Evolutionary conservation across 2,888 invertebrate species (phyloP).

Genomic region (Megamerina dolium): DNA sequence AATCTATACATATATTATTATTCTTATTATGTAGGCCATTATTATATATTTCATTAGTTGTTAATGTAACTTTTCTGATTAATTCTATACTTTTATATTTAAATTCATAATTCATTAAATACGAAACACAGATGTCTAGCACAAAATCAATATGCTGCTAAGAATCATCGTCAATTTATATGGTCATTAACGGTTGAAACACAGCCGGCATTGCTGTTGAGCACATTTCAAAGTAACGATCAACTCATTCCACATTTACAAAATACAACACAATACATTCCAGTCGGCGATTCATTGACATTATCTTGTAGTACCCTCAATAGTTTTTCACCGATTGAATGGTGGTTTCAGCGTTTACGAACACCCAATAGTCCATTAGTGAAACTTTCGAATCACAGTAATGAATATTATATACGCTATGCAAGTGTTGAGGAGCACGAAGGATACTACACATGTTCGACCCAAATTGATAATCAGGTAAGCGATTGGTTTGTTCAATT

Average conservation of each 20-base stretch:
- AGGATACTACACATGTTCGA: conserved; percentile 43
- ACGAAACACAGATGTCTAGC: conserved; percentile 50
- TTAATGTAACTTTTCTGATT: too few species aligned
- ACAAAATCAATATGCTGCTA: conserved; percentile 50
- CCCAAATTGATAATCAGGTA: conserved; percentile 23
- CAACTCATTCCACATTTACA: conserved; percentile 42
- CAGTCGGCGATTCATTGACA: conserved; percentile 31
- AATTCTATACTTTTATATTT: too few species aligned
- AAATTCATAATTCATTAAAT: conserved; percentile 3
- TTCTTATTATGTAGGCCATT: too few species aligned
- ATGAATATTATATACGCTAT: conserved; percentile 34
- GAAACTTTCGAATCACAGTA: conserved; percentile 39
- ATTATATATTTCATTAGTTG: too few species aligned
- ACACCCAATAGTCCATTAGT: conserved; percentile 27
- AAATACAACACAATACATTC: conserved; percentile 38
- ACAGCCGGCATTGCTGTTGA: not conserved
- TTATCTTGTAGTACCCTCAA: conserved; percentile 37
- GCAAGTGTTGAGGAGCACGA: conserved; percentile 36
- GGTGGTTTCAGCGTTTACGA: conserved; percentile 43
- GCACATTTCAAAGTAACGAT: conserved; percentile 15
- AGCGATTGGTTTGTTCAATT: not conserved
- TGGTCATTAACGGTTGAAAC: conserved; percentile 28
- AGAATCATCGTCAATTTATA: conserved; percentile 41
- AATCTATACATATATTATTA: too few species aligned
- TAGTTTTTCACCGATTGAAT: conserved; percentile 36